Base-by-base conservation (phyloP, 2,888 invertebrate genomes). In the Cantharis rustica region DNA sequence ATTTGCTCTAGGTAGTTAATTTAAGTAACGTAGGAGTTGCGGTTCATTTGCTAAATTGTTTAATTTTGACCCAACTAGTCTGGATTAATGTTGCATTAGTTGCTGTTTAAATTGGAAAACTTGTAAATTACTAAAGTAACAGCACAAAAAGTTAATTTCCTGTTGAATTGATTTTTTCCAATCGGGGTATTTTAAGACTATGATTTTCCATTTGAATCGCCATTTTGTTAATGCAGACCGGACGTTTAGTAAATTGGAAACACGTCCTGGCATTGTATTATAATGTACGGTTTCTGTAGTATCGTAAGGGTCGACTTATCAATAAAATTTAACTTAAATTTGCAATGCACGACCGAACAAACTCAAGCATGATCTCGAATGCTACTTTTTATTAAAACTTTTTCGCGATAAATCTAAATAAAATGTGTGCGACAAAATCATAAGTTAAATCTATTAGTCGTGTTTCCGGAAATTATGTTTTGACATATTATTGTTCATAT, bases 161-260 rank as follows among this genome's bases (percentile, higher is more conserved):
- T 47, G 47, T 47, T 47, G 47, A 47, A 47, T 47, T 47, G 47
- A 47, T n/a, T 47, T 47, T 47, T 47, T 47, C 47, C 47, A 47
- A 47, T 47, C n/a, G 47, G 9, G n/a, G 47, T 47, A n/a, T 47
- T 47, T 47, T 47, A 47, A 17, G 66, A 16, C 31, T 17, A 61
- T 68, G 62, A 73, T 69, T 73, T 69, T 17, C 73, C 68, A 73
- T 73, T 73, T 73, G 68, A 61, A 61, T 72, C 73, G 62, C 26
- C 27, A 15, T 69, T 68, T 69, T 62, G 62, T 26, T 73, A 68
- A 73, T 73, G 68, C 62, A 69, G 68, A 69, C 69, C 73, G 73
- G 73, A 73, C 68, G 68, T 69, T 62, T 20, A 15, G 27, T 69
- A 73, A 73, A 73, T 73, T 73, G 73, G 73, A 73, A 73, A 73